Evolutionary conservation across 2,797 vertebrate species (phyloP), one percentile per base, ranked within the genome.

Genomic region (Siniperca scherzeri): DNA sequence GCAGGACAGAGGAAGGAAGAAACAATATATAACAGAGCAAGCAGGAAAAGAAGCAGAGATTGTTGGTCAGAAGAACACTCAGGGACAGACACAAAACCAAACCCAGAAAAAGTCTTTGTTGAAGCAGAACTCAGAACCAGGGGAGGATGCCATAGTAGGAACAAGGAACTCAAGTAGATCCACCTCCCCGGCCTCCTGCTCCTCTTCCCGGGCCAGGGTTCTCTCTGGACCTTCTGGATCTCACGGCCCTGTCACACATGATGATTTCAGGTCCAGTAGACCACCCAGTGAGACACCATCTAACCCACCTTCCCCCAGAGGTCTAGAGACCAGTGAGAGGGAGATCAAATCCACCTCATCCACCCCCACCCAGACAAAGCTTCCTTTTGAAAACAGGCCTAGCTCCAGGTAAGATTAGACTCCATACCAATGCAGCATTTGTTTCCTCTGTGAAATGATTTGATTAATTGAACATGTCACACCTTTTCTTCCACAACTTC

Each of bases 401-500:
- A 78, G 56, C 78, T 79, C 86, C 88, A 94, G 95, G 95, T 96
- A 91, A 91, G 83, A 73, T 78, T 56, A 84, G 30, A 78, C 59
- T 44, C 21, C 1, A 7, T 9, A 8, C 64, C 10, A 70, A 55
- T 27, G 30, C 53, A 64, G 17, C 1, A 22, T 27, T 12, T 81
- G 22, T 80, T 81, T 70, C 33, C 57, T 56, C 57, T 68, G 33
- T 74, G 1, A 21, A 66, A 46, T 40, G 2, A 44, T 65, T 55
- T 40, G 22, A 42, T 50, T 68, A 56, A n/a, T 55, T 65, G 4
- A 81, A 25, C 10, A 16, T 36, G 17, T 22, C 40, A 40, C 5
- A 61, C n/a, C 21, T 21, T 59, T 27, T 62, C 12, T 62, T 60
- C 6, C 27, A 27, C 21, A 52, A 50, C 52, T 68, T 67, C 59